phyloP scores from a whole-genome alignment of 1,140 invertebrate genomes.

The Stegodyphus mimosarum region DNA sequence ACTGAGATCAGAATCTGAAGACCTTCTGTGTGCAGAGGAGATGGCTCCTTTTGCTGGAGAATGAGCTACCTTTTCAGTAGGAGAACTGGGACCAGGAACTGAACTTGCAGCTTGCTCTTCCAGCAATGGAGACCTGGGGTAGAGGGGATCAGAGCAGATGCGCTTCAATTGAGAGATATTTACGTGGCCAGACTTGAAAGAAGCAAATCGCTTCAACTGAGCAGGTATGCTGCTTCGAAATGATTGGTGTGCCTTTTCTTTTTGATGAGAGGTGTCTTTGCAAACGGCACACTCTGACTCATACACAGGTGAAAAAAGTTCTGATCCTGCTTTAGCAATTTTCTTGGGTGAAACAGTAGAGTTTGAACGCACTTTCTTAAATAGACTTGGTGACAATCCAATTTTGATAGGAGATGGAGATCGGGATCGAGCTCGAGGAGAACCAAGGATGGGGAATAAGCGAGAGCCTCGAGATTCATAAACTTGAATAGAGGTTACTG shows the following conservation, averaged over 20 bases:
- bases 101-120: conserved; percentile 66
- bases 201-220: conserved; percentile 47
- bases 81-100: conserved; percentile 57
- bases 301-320: conserved; percentile 46
- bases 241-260: conserved; percentile 54
- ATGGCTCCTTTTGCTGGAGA: conserved; percentile 71
- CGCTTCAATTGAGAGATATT: conserved; percentile 54
- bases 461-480: conserved; percentile 24
- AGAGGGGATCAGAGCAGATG: conserved; percentile 62
- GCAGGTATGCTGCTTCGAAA: conserved; percentile 35
- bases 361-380: conserved; percentile 30
- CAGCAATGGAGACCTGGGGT: conserved; percentile 63
- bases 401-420: conserved; percentile 58
- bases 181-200: conserved; percentile 29
- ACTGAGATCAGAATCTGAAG: conserved; percentile 92
- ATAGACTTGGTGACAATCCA: conserved; percentile 4
- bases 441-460: conserved; percentile 38
- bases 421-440: conserved; percentile 26
- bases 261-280: conserved; percentile 15
- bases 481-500: conserved; percentile 20
- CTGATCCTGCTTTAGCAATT: conserved; percentile 44
- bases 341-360: conserved; percentile 38
- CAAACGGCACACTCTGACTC: conserved; percentile 28
- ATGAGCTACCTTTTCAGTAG: conserved; percentile 65
- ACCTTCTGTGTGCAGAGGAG: conserved; percentile 77